Evolutionary conservation across 2,797 vertebrate genomes (phyloP), one percentile per base, ranked within the genome.

Genomic region (Anabas testudineus): DNA sequence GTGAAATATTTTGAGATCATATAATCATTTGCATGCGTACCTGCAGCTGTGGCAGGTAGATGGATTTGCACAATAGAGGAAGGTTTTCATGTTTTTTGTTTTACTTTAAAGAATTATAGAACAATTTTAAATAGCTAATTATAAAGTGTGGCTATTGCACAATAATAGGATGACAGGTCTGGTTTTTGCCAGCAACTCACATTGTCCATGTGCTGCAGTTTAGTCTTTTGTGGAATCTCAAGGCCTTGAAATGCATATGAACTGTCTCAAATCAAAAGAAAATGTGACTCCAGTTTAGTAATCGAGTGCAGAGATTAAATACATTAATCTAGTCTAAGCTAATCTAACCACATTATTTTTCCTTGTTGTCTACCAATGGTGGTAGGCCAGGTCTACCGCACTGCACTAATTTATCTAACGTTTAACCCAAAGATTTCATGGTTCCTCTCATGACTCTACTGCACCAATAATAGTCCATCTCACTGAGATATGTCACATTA

Each of bases 1-100:
- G 48, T 28, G 12, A 32, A 54, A 55, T 64, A 59, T 67, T 53
- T 49, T 7, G 49, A 58, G 21, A 62, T 59, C 14, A 34, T 67
- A 46, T 39, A 24, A 7, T 52, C 39, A 63, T 67, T 76, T 61
- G 30, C 2, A 22, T 28, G 49, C 7, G 10, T 24, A 32, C 43
- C 41, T 66, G 59, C 67, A 55, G 57, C 10, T 36, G 45, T 19
- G 37, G 41, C 47, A 55, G 58, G 45, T 26, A 45, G 43, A 43
- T 3, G 4, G 36, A 51, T 45, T 28, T 32, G 49, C 51, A 49
- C 41, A 24, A 36, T 14, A 45, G 22, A 21, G 10, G 19, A 21
- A 19, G 32, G 46, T 22, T 30, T 28, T 42, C 26, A 16, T 21
- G 34, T 28, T 3, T 28, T 28, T 28, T 14, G 43, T 42, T 15